phyloP scores from a whole-genome alignment of 2,113 vertebrate species.

The Plecotus auritus region DNA sequence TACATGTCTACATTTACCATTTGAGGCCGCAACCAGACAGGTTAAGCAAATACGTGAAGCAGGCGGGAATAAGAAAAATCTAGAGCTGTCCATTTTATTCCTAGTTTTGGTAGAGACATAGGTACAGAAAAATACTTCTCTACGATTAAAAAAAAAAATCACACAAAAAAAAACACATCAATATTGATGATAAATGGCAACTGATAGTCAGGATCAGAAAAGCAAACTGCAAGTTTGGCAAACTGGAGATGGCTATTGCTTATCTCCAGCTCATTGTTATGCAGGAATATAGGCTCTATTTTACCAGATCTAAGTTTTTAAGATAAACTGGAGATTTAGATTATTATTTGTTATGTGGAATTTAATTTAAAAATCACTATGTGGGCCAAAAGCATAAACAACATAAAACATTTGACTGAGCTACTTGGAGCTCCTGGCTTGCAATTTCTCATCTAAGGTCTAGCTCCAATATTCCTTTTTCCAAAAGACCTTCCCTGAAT shows the following conservation, averaged over 20 bases:
- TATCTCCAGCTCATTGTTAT: background rate
- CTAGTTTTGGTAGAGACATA: background rate
- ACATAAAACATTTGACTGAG: background rate
- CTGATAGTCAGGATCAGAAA: background rate
- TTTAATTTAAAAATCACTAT: background rate
- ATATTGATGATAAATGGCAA: background rate
- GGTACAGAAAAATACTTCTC: background rate
- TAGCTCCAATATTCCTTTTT: background rate
- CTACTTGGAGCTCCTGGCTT: background rate
- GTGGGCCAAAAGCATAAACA: background rate
- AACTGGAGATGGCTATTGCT: background rate
- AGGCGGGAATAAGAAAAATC: background rate
- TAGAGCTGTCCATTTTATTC: background rate
- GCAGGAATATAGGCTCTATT: background rate
- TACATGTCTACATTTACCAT: background rate
- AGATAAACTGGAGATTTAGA: slow-evolving; percentile 7
- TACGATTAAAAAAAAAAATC: background rate
- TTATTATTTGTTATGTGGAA: background rate
- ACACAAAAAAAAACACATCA: background rate
- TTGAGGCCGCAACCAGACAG: background rate
- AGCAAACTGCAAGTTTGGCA: background rate
- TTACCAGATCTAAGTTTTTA: background rate
- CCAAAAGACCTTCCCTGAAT: background rate
- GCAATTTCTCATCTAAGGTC: background rate
- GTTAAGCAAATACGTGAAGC: background rate